Percentiles rank a stretch among this genome's conserved stretches.
These are phyloP conservation scores for Hemibagrus wyckioides DNA, from an alignment of 2,113 vertebrate genomes.

Conservation along the genomic window DNA sequence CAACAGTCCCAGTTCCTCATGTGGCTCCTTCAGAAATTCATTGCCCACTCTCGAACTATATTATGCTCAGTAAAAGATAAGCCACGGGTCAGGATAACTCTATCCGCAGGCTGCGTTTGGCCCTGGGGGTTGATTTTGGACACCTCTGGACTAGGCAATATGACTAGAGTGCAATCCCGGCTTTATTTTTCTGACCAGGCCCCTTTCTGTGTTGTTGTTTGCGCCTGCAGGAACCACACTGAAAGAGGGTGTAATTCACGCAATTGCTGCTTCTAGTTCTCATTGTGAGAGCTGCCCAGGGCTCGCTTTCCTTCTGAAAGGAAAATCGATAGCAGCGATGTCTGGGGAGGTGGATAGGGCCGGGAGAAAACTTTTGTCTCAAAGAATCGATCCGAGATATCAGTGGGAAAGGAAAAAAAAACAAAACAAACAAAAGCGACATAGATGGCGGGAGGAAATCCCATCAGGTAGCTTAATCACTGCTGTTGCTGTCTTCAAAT, in stretches of 20 bases:
- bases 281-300: conserved; percentile 28
- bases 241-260: conserved; percentile 39
- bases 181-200: background rate
- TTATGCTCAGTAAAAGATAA: background rate
- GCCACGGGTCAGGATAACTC: background rate
- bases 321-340: conserved; percentile 31
- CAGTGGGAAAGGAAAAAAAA: background rate
- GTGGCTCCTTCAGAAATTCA: too few relatives aligned
- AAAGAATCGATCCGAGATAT: conserved; percentile 15
- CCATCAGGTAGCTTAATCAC: background rate
- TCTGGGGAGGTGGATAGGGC: conserved; percentile 27
- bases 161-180: background rate
- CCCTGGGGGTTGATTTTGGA: background rate
- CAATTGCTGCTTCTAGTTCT: conserved; percentile 38
- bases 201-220: conserved; percentile 1
- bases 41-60: too few relatives aligned
- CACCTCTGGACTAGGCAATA: background rate
- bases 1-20: too few relatives aligned
- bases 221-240: conserved; percentile 23
- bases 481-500: background rate
- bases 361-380: conserved; percentile 21
- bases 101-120: background rate
- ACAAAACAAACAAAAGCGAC: background rate
- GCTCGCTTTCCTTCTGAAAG: conserved; percentile 26
- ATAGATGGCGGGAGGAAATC: background rate